A percentile compares a stretch with the other conserved stretches of the same genome.
These are phyloP conservation scores for Drosophila murphyi DNA, from an alignment of 1,140 invertebrate species.

Conservation along the genomic window DNA sequence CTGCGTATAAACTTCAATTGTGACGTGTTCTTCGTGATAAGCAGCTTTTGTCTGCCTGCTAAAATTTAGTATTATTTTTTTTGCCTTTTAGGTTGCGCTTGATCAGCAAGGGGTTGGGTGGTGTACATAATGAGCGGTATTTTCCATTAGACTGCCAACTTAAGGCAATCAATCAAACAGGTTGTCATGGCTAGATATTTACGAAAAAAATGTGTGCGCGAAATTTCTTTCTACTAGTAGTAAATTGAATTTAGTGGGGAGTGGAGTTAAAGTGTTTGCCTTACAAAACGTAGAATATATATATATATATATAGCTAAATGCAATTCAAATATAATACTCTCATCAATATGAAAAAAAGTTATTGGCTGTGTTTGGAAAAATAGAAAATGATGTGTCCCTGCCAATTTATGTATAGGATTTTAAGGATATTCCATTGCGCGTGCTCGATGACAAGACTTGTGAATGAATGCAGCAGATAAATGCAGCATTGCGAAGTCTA, in stretches of 20 bases:
- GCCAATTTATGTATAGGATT: too few species aligned
- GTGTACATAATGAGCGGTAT: constrained; percentile 7
- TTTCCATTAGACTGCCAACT: constrained; percentile 8
- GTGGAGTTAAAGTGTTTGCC: constrained; percentile 1
- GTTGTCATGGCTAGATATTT: constrained; percentile 15
- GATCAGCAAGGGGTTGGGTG: neutral
- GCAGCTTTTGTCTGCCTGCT: constrained; percentile 21
- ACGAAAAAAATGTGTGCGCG: constrained; percentile 8
- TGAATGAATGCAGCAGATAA: neutral
- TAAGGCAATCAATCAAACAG: constrained; percentile 10
- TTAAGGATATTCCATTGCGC: neutral
- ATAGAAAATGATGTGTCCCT: too few species aligned
- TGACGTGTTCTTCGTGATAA: neutral
- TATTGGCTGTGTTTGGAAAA: too few species aligned
- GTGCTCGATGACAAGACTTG: neutral
- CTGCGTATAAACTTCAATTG: too few species aligned
- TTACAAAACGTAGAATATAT: constrained; percentile 9
- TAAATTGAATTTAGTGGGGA: constrained; percentile 16
- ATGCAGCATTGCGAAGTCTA: neutral
- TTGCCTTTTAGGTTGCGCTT: constrained; percentile 1
- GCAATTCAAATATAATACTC: neutral
- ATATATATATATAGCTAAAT: neutral
- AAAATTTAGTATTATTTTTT: constrained; percentile 19
- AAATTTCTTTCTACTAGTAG: constrained; percentile 10
- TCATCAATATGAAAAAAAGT: too few species aligned